phyloP scores from a whole-genome alignment of 2,797 vertebrate species.

The Sparidentex hasta region DNA sequence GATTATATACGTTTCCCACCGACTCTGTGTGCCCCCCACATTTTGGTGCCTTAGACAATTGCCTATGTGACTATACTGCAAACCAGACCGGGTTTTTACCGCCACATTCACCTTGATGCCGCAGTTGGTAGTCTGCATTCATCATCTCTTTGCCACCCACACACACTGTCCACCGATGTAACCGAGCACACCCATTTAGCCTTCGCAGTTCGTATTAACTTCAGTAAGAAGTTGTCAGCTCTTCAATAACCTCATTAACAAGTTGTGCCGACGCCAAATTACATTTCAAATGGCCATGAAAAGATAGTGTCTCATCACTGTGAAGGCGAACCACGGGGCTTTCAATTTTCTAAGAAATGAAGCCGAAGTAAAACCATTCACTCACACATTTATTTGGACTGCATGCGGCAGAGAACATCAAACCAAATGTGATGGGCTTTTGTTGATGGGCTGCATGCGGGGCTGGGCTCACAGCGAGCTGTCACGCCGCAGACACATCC shows the following conservation, averaged over 20 bases:
- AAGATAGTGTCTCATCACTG: slow-evolving; percentile 13
- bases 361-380: slow-evolving; percentile 30
- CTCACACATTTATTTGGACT: slow-evolving; percentile 35
- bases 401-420: slow-evolving; percentile 44
- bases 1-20: not conserved
- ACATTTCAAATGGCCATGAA: slow-evolving; percentile 33
- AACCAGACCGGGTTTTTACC: not conserved
- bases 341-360: slow-evolving; percentile 31
- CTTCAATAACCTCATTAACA: slow-evolving; percentile 19
- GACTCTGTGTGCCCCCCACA: not conserved
- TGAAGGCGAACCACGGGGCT: slow-evolving; percentile 13
- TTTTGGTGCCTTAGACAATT: not conserved
- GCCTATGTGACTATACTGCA: not conserved
- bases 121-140: not conserved
- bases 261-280: not conserved
- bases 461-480: slow-evolving; percentile 41
- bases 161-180: not conserved
- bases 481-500: slow-evolving; percentile 46
- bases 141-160: not conserved
- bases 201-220: slow-evolving; percentile 11
- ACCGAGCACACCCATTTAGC: slow-evolving; percentile 1
- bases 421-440: slow-evolving; percentile 36
- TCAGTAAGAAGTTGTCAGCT: slow-evolving; percentile 31
- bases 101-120: slow-evolving; percentile 5
- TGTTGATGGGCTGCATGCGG: slow-evolving; percentile 41